phyloP scores from a whole-genome alignment of 2,797 vertebrate species.

The Gadopsis marmoratus region DNA sequence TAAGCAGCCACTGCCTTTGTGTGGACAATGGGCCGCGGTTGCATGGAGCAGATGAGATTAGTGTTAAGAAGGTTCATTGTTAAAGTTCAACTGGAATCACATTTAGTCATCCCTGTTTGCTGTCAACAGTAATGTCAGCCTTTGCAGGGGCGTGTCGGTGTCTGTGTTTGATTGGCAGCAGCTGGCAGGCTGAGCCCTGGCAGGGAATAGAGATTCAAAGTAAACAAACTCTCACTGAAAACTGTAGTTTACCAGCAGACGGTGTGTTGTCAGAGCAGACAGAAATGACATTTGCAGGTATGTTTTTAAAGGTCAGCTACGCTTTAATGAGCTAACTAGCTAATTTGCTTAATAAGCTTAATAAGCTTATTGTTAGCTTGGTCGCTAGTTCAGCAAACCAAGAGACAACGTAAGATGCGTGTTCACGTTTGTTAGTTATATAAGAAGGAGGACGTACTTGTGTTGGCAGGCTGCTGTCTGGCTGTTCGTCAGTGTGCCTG shows the following conservation, averaged over 20 bases:
- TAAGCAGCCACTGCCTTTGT: constrained; percentile 5
- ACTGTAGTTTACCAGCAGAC: background rate
- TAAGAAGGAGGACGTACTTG: background rate
- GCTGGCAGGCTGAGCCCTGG: background rate
- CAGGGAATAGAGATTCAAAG: background rate
- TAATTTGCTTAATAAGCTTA: background rate
- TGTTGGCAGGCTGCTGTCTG: too few species aligned
- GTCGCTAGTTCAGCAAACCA: background rate
- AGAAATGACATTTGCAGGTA: background rate
- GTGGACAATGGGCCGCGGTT: constrained; percentile 7
- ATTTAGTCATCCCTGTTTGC: background rate
- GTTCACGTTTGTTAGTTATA: background rate
- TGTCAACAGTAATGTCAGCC: background rate
- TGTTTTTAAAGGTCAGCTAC: background rate
- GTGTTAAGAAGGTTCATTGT: background rate
- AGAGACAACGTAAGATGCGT: background rate
- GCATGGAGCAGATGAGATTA: background rate
- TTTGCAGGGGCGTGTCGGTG: background rate
- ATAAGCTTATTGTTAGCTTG: background rate
- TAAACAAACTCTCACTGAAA: constrained; percentile 3
- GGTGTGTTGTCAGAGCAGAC: background rate
- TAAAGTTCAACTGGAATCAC: background rate
- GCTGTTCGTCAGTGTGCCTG: background rate
- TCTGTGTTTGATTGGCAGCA: constrained; percentile 6
- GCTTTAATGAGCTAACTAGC: background rate